A percentile compares a stretch with the other conserved stretches of the same genome.
These are phyloP conservation scores for Chrysina gloriosa DNA, from an alignment of 2,888 invertebrate species.

Conservation along the genomic window DNA sequence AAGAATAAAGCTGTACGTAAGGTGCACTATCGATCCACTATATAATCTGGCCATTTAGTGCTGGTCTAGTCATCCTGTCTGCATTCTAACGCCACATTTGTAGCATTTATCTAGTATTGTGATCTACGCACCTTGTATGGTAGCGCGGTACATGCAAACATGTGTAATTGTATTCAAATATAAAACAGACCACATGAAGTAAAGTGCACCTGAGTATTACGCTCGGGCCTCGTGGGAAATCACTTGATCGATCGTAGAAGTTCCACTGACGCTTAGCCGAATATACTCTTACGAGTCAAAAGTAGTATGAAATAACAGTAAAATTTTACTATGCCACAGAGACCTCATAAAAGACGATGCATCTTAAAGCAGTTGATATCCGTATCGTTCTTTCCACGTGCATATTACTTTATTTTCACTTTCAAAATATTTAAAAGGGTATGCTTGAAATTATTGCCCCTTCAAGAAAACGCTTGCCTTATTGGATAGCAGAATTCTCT, in stretches of 20 bases:
- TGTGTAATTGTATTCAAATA: conserved; percentile 50
- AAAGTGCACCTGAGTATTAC: conserved; percentile 45
- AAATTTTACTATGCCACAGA: conserved; percentile 36
- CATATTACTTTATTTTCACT: conserved; percentile 1
- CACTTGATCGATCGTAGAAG: conserved; percentile 51
- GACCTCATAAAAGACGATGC: conserved; percentile 20
- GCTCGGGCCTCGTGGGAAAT: conserved; percentile 54
- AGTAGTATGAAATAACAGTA: conserved; percentile 39
- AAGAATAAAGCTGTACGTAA: conserved; percentile 11
- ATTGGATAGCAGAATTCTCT: too few relatives aligned
- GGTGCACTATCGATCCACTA: conserved; percentile 5
- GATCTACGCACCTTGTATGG: conserved; percentile 43
- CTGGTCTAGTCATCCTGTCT: conserved; percentile 40
- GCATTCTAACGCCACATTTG: conserved; percentile 43
- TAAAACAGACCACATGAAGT: conserved; percentile 43
- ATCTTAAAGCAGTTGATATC: conserved; percentile 12
- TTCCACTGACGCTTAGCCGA: conserved; percentile 37
- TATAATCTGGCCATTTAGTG: conserved; percentile 15
- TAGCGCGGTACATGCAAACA: conserved; percentile 42
- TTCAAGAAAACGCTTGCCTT: not conserved
- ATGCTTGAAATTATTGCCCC: not conserved
- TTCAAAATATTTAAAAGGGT: conserved; percentile 8
- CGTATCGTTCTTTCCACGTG: not conserved
- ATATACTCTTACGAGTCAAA: conserved; percentile 37
- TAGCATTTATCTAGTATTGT: conserved; percentile 38